Evolutionary conservation across 2,797 vertebrate genomes (phyloP).

Genomic region (Heteromormyrus szaboi): DNA sequence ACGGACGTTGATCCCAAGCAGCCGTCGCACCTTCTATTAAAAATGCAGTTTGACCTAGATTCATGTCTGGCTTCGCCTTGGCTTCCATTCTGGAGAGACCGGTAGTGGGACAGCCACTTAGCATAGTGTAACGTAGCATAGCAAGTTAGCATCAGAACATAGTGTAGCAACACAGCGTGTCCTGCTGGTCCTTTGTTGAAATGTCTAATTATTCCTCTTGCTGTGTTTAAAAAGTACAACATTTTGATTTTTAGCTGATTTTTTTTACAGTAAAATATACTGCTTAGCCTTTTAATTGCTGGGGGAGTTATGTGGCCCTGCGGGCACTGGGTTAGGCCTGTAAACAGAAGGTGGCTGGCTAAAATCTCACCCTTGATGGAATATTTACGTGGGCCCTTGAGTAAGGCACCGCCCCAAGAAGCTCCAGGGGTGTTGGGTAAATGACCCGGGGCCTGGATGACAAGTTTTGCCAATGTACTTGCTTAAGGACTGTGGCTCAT

Average conservation of each 20-base stretch:
- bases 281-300: neutral
- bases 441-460: neutral
- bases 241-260: neutral
- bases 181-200: neutral
- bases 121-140: neutral
- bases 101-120: neutral
- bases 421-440: neutral
- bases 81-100: neutral
- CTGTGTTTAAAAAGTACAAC: neutral
- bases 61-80: slow-evolving; percentile 25
- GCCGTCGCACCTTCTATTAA: slow-evolving; percentile 26
- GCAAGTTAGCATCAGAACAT: neutral
- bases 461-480: neutral
- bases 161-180: neutral
- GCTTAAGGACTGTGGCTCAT: neutral
- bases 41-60: slow-evolving; percentile 37
- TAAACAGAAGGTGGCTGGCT: neutral
- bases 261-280: neutral
- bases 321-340: neutral
- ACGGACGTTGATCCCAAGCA: slow-evolving; percentile 51
- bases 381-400: neutral
- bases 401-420: neutral
- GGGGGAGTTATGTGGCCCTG: neutral
- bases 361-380: neutral
- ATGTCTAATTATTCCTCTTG: neutral